Percentiles rank a stretch among this genome's conserved stretches.
Evolutionary conservation across 2,113 vertebrate genomes (phyloP).

Genomic region (Chaetodon trifascialis): DNA sequence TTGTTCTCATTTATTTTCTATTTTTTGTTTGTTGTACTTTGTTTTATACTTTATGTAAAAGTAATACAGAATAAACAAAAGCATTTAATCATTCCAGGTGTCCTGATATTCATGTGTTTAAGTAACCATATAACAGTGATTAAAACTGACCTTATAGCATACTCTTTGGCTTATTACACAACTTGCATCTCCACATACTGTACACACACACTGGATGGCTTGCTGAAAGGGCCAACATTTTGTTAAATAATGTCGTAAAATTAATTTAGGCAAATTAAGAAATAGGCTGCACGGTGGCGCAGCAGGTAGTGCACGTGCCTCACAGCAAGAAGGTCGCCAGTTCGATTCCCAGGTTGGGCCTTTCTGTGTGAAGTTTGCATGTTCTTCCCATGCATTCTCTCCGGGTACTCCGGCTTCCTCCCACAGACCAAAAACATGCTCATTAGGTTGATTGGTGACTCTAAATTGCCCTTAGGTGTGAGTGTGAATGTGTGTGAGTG

Average conservation of each 20-base stretch:
- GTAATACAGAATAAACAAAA: conserved; percentile 79
- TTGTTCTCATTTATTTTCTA: conserved; percentile 73
- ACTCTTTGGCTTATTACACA: not conserved
- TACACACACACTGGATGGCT: not conserved
- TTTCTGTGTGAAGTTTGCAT: too few relatives aligned
- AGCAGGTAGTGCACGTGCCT: too few relatives aligned
- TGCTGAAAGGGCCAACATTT: not conserved
- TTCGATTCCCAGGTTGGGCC: too few relatives aligned
- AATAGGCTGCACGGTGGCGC: too few relatives aligned
- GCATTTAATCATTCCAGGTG: conserved; percentile 66
- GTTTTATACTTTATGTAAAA: conserved; percentile 84
- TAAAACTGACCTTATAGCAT: not conserved
- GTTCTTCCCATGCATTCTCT: too few relatives aligned
- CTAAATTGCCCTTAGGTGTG: too few relatives aligned
- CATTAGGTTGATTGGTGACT: too few relatives aligned
- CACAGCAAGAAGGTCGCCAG: too few relatives aligned
- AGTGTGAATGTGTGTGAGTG: too few relatives aligned
- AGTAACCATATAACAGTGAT: too few relatives aligned
- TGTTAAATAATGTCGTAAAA: not conserved
- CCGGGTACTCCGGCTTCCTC: too few relatives aligned
- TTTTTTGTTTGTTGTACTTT: conserved; percentile 82
- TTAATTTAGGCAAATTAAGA: not conserved
- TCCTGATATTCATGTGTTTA: conserved; percentile 34
- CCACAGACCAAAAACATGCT: too few relatives aligned
- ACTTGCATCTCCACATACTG: not conserved